phyloP scores from a whole-genome alignment of 2,797 vertebrate species.

The Acanthurus tractus region DNA sequence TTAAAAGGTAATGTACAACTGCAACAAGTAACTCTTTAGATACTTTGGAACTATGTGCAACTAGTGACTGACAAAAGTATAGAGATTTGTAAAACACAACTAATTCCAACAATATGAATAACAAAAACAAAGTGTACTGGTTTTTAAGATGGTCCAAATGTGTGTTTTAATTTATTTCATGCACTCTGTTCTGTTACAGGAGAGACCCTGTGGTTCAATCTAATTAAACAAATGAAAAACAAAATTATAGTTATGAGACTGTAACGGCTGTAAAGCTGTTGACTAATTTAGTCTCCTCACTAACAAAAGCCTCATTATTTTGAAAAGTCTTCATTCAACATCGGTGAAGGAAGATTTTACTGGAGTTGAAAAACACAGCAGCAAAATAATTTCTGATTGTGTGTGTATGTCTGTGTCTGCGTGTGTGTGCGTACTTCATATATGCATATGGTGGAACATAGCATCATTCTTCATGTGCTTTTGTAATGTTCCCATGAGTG shows the following conservation, averaged over 20 bases:
- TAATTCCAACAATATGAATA: too few relatives aligned
- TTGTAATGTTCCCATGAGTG: not conserved
- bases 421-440: not conserved
- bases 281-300: slow-evolving; percentile 28
- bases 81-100: too few relatives aligned
- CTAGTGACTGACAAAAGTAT: too few relatives aligned
- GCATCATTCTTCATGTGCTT: not conserved
- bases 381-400: not conserved
- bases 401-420: not conserved
- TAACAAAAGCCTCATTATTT: slow-evolving; percentile 42
- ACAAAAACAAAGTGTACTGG: not conserved
- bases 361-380: slow-evolving; percentile 19
- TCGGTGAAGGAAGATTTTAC: slow-evolving; percentile 13
- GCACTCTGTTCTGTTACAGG: slow-evolving; percentile 16
- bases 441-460: not conserved
- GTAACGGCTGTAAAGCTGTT: slow-evolving; percentile 37
- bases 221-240: slow-evolving; percentile 27
- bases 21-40: too few relatives aligned
- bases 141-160: not conserved
- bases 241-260: slow-evolving; percentile 33
- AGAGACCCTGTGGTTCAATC: slow-evolving; percentile 18
- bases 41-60: too few relatives aligned
- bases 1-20: too few relatives aligned
- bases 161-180: slow-evolving; percentile 31
- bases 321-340: slow-evolving; percentile 29